Evolutionary conservation across 2,888 invertebrate species (phyloP), one percentile per base, ranked within the genome.

Genomic region (Pecten maximus): DNA sequence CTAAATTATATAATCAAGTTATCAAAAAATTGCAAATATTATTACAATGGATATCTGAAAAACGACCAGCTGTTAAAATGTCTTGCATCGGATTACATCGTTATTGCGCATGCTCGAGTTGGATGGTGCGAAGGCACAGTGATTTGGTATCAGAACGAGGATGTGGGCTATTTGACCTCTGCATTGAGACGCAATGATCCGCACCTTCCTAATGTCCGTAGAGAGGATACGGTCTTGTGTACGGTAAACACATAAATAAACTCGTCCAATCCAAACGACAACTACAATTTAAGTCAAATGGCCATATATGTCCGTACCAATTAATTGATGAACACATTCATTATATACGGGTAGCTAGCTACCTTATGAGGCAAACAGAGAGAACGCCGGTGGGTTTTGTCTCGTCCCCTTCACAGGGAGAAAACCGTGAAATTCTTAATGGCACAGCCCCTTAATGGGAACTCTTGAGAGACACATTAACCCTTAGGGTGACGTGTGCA

Each of bases 251-350:
- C 74, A 74, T 74, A 74, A 74, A 74, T 74, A 74, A 74, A 74
- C 74, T 74, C 28, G 74, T 28, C 28, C 74, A 35, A 35, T 74
- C 35, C 74, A 74, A 35, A 74, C 28, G 74, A 74, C 74, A 74
- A 74, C 23, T 74, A 35, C 23, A 74, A 74, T 74, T 74, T 28
- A 74, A 74, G 35, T 74, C 74, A 74, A 74, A 74, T 74, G 74
- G 74, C 74, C 74, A 74, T 74, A 74, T 74, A 74, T 74, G 74
- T 74, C 74, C 35, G 74, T 35, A 12, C 28, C 74, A 12, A 74
- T 74, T 74, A 74, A 74, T 74, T 74, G 74, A 74, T 74, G 74
- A 74, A 74, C 74, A 74, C 74, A 74, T 74, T 74, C 74, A 74
- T 74, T 74, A 28, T 74, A 74, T 74, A 74, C 74, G 74, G 74